Evolutionary conservation across 2,888 invertebrate species (phyloP).

Genomic region (Creontiades dilutus): DNA sequence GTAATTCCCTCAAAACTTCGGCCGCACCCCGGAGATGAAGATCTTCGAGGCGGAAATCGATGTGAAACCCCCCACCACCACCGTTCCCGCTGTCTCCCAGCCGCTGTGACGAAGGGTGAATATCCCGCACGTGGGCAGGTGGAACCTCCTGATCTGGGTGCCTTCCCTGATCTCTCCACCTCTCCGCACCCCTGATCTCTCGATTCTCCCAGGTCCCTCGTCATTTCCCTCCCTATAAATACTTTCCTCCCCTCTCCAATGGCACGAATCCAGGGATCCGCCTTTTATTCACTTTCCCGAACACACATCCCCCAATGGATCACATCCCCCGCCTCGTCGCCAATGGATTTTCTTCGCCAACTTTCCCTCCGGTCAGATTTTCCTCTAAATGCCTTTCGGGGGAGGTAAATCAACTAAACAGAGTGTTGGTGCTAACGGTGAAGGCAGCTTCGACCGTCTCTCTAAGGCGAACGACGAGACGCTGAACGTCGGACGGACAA

Average conservation of each 20-base stretch:
- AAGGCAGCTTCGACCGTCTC: too few relatives aligned
- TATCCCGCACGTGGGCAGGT: constrained; percentile 25
- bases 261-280: not conserved
- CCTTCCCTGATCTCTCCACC: not conserved
- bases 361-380: not conserved
- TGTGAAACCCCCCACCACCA: not conserved
- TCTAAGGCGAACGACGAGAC: too few relatives aligned
- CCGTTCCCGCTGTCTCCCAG: not conserved
- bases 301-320: not conserved
- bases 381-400: not conserved
- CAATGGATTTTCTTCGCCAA: not conserved
- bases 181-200: too few relatives aligned
- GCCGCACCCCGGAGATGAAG: not conserved
- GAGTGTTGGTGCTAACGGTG: too few relatives aligned
- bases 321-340: not conserved
- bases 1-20: not conserved
- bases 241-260: not conserved
- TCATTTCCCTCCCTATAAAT: not conserved
- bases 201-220: not conserved
- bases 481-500: too few relatives aligned
- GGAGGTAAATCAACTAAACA: not conserved
- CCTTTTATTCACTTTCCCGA: not conserved
- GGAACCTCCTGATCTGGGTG: not conserved
- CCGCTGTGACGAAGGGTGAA: not conserved
- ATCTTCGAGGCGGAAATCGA: not conserved